Percentiles rank a stretch among this genome's conserved stretches.
phyloP scores from a whole-genome alignment of 2,888 invertebrate species.

The Byasa hedistus region DNA sequence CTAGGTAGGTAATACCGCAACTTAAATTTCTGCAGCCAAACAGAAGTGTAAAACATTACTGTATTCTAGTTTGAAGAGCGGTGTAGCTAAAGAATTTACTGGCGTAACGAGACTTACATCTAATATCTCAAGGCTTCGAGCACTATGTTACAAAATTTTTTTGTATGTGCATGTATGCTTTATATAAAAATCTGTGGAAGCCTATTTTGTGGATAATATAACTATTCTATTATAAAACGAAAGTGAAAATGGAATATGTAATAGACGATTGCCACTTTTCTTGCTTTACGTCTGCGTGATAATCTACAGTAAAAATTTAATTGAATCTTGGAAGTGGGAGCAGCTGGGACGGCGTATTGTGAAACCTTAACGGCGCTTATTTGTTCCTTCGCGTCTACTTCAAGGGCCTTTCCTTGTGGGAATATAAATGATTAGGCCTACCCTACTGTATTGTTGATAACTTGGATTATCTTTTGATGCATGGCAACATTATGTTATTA shows the following conservation, averaged over 20 bases:
- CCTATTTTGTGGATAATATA: not conserved
- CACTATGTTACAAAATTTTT: too few species aligned
- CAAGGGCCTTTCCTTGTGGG: constrained; percentile 40
- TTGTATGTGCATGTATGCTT: too few species aligned
- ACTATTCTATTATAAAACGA: constrained; percentile 3
- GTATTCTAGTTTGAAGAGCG: too few species aligned
- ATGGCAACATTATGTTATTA: not conserved
- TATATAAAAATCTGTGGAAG: too few species aligned
- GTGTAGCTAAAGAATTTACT: too few species aligned
- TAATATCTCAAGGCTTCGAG: too few species aligned
- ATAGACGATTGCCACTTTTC: constrained; percentile 36
- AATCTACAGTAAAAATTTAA: constrained; percentile 80
- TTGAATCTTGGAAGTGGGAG: constrained; percentile 69
- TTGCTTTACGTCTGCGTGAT: constrained; percentile 71
- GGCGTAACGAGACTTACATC: too few species aligned
- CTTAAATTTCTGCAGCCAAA: too few species aligned
- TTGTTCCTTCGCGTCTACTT: constrained; percentile 23
- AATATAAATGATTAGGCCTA: constrained; percentile 16
- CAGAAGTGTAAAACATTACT: too few species aligned
- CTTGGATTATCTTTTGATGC: constrained; percentile 12
- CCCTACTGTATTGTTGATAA: constrained; percentile 14
- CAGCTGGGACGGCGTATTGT: constrained; percentile 68
- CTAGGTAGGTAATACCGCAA: too few species aligned
- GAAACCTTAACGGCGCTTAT: constrained; percentile 46
- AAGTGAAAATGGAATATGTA: constrained; percentile 36